phyloP scores from a whole-genome alignment of 2,888 invertebrate genomes.

The Pseudeuparius sepicola region DNA sequence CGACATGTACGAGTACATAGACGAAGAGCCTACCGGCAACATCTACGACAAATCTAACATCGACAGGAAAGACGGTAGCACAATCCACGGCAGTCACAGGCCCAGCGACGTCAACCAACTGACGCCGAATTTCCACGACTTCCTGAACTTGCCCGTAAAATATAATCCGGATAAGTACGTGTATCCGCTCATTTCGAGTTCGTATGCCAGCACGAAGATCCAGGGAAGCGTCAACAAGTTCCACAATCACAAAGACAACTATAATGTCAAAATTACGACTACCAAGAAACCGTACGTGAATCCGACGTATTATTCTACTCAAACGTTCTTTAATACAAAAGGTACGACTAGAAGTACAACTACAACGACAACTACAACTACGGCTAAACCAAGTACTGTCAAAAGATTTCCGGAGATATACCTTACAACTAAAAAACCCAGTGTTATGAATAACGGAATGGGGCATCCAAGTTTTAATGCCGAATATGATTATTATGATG shows the following conservation, averaged over 20 bases:
- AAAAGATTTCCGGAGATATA: slow-evolving; percentile 25
- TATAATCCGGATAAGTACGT: slow-evolving; percentile 59
- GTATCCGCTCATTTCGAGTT: slow-evolving; percentile 58
- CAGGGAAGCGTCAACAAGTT: slow-evolving; percentile 53
- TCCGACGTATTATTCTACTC: slow-evolving; percentile 34
- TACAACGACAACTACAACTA: slow-evolving; percentile 26
- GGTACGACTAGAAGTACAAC: slow-evolving; percentile 28
- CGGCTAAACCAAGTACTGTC: slow-evolving; percentile 24
- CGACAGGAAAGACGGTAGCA: slow-evolving; percentile 37
- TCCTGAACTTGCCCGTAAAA: slow-evolving; percentile 55
- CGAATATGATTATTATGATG: slow-evolving; percentile 31
- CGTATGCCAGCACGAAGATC: slow-evolving; percentile 62
- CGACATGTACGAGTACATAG: slow-evolving; percentile 32
- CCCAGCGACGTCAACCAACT: slow-evolving; percentile 53
- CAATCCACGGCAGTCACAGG: slow-evolving; percentile 34
- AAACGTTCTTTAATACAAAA: slow-evolving; percentile 26
- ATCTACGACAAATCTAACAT: slow-evolving; percentile 38
- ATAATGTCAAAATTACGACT: slow-evolving; percentile 27
- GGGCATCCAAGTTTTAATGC: slow-evolving; percentile 34
- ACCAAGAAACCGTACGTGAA: slow-evolving; percentile 35
- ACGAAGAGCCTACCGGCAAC: slow-evolving; percentile 25
- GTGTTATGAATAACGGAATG: slow-evolving; percentile 33
- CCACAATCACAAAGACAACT: slow-evolving; percentile 41
- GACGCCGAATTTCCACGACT: slow-evolving; percentile 56
- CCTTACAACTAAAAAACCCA: slow-evolving; percentile 29